Evolutionary conservation across 2,797 vertebrate genomes (phyloP).

Genomic region (Peromyscus attwateri): DNA sequence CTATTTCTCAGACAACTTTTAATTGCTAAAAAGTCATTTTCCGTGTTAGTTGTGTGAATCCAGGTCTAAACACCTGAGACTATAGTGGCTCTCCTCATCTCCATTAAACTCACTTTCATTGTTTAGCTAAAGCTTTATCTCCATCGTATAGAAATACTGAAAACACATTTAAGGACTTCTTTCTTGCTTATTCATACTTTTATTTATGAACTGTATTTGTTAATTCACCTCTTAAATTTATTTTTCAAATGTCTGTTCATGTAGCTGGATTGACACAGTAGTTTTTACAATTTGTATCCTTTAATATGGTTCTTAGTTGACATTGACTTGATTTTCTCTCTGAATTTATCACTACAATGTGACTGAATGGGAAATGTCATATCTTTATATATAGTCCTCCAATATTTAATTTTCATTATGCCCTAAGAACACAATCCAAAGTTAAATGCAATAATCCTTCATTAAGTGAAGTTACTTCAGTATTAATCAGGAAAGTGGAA

Average conservation of each 20-base stretch:
- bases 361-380: background rate
- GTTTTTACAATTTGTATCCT: background rate
- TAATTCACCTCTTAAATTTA: background rate
- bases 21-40: background rate
- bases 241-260: background rate
- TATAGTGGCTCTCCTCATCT: background rate
- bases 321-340: background rate
- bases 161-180: background rate
- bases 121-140: background rate
- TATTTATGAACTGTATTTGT: background rate
- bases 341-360: conserved; percentile 12
- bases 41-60: background rate
- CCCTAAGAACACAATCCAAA: background rate
- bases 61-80: background rate
- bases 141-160: background rate
- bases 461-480: background rate
- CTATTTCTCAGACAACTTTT: background rate
- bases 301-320: background rate
- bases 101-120: background rate
- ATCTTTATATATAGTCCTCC: background rate
- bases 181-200: background rate
- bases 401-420: conserved; percentile 24
- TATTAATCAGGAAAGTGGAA: background rate
- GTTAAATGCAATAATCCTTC: conserved; percentile 33
- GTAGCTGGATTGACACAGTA: background rate